Evolutionary conservation across 2,113 vertebrate genomes (phyloP).

Genomic region (Ceratotherium simum): DNA sequence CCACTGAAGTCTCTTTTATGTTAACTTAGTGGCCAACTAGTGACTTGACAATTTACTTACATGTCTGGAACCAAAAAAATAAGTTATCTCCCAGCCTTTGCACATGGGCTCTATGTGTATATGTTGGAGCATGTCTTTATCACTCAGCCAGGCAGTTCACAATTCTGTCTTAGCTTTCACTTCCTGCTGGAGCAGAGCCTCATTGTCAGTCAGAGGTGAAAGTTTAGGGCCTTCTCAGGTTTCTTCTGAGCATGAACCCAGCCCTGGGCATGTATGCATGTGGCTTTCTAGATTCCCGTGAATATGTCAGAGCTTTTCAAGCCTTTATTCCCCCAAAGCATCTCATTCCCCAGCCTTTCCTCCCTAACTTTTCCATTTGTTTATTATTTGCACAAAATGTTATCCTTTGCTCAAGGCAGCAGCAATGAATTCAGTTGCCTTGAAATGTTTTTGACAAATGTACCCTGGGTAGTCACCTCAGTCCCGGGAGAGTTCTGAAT

Average conservation of each 20-base stretch:
- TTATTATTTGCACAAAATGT: background rate
- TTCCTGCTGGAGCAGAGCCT: background rate
- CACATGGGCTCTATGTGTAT: background rate
- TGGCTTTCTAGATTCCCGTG: background rate
- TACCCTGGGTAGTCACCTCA: background rate
- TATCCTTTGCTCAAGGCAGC: background rate
- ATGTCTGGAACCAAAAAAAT: background rate
- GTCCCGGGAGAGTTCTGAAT: background rate
- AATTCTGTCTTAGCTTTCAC: background rate
- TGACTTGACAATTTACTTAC: background rate
- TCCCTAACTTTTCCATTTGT: background rate
- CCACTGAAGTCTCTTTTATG: background rate
- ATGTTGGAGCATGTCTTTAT: background rate
- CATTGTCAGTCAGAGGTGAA: background rate
- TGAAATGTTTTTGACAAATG: slow-evolving; percentile 2
- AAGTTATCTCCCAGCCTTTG: background rate
- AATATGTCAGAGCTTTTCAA: background rate
- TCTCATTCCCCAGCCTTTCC: background rate
- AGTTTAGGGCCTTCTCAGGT: background rate
- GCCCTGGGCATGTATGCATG: background rate
- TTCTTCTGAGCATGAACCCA: background rate
- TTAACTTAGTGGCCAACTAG: background rate
- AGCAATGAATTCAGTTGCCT: background rate
- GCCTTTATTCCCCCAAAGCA: background rate
- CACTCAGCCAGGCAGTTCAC: background rate